These are phyloP conservation scores for Rhinella marina DNA, from an alignment of 2,797 vertebrate species.

Conservation along the genomic window DNA sequence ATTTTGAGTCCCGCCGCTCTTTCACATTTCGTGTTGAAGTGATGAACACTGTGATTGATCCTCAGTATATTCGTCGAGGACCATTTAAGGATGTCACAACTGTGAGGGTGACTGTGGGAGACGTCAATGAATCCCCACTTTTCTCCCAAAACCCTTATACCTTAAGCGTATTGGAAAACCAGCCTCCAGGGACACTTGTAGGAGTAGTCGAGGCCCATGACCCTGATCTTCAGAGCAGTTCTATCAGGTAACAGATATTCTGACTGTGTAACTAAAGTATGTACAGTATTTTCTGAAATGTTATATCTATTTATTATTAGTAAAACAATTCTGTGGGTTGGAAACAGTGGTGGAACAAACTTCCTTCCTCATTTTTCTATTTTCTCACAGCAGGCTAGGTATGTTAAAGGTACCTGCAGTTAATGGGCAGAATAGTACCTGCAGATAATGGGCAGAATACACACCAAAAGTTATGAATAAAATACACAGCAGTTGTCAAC, in stretches of 20 bases:
- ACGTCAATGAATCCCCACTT: conserved; percentile 86
- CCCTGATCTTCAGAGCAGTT: conserved; percentile 85
- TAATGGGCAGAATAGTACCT: background rate
- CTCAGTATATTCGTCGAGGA: conserved; percentile 85
- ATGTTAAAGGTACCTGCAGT: background rate
- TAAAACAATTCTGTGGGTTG: background rate
- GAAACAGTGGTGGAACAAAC: background rate
- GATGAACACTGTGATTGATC: conserved; percentile 87
- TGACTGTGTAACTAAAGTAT: background rate
- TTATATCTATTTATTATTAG: background rate
- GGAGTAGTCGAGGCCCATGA: conserved; percentile 84
- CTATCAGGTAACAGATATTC: conserved; percentile 79
- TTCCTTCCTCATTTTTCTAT: background rate
- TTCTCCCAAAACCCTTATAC: conserved; percentile 83
- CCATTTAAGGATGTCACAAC: conserved; percentile 90
- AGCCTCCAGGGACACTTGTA: conserved; percentile 82
- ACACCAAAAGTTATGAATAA: too few species aligned
- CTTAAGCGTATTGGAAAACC: conserved; percentile 86
- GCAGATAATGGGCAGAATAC: background rate
- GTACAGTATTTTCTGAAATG: background rate
- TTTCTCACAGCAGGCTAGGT: background rate
- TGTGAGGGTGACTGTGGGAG: conserved; percentile 82
- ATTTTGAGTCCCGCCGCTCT: conserved; percentile 86
- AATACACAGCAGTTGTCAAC: too few species aligned
- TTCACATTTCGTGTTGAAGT: conserved; percentile 90